Conservation (phyloP, 2,113 vertebrate genomes). For the Odontophorus gujanensis region DNA sequence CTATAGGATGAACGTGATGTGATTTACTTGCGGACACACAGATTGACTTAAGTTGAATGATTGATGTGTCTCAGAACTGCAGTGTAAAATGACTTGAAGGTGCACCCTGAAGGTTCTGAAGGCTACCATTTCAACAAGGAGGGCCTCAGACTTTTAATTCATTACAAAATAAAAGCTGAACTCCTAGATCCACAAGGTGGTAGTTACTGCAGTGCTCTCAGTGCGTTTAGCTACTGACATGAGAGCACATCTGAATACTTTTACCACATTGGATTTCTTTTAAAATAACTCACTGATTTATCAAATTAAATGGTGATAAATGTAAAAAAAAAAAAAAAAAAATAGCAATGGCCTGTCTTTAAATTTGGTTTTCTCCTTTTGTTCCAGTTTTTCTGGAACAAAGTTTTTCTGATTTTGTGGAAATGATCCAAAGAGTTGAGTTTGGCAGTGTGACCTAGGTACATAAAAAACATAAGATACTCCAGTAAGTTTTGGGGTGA, state of each 20-base stretch:
- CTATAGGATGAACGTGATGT: background rate
- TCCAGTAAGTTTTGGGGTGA: background rate
- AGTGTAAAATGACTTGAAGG: background rate
- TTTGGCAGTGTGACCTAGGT: background rate
- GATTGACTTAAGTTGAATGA: background rate
- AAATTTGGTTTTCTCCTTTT: background rate
- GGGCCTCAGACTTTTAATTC: background rate
- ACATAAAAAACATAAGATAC: background rate
- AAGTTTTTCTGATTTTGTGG: background rate
- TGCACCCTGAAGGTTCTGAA: background rate
- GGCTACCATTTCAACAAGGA: background rate
- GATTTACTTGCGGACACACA: background rate
- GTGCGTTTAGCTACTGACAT: background rate
- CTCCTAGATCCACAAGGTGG: background rate
- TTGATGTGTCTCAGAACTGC: background rate
- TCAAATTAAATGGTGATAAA: background rate
- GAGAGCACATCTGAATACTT: background rate
- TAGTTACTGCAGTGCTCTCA: background rate
- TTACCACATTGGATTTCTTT: background rate
- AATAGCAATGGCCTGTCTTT: background rate
- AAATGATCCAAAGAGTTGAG: background rate
- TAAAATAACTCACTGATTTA: background rate
- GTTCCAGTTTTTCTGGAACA: background rate
- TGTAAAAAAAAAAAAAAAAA: background rate
- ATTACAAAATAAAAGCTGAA: background rate